Conservation (phyloP, 2,888 invertebrate species). For the Xanthia icteritia region DNA sequence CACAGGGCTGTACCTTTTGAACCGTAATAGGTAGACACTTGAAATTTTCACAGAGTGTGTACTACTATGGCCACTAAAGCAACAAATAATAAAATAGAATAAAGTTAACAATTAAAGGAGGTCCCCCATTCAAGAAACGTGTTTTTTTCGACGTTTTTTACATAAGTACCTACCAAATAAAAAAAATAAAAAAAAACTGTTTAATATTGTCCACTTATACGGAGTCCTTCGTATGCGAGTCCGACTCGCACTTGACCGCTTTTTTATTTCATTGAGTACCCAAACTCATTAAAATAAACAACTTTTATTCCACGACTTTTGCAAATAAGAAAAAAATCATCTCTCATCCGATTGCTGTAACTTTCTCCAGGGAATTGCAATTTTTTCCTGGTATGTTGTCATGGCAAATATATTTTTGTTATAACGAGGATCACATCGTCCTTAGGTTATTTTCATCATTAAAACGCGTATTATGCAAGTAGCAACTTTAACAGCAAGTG, state of each 20-base stretch:
- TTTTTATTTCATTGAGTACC: constrained; percentile 6
- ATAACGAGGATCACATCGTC: constrained; percentile 25
- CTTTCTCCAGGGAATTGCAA: constrained; percentile 8
- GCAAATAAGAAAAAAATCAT: constrained; percentile 17
- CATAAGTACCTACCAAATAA: too few species aligned
- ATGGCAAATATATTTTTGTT: constrained; percentile 6
- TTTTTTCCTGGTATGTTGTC: constrained; percentile 5
- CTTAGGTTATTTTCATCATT: background rate
- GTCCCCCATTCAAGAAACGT: too few species aligned
- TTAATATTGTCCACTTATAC: too few species aligned
- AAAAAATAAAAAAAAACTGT: too few species aligned
- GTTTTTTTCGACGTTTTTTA: too few species aligned
- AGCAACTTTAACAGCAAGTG: too few species aligned
- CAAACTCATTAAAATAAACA: constrained; percentile 22
- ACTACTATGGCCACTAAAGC: too few species aligned
- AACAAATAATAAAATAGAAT: background rate
- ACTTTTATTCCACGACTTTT: constrained; percentile 9
- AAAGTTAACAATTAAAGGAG: background rate
- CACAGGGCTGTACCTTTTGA: too few species aligned
- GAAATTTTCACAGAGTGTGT: too few species aligned
- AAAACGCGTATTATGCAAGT: background rate
- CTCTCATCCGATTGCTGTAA: constrained; percentile 26
- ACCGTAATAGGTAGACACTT: too few species aligned
- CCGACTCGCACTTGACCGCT: background rate
- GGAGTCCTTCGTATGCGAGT: background rate